Evolutionary conservation across 1,140 invertebrate genomes (phyloP), one percentile per base, ranked within the genome.

Genomic region (Cydia strobilella): DNA sequence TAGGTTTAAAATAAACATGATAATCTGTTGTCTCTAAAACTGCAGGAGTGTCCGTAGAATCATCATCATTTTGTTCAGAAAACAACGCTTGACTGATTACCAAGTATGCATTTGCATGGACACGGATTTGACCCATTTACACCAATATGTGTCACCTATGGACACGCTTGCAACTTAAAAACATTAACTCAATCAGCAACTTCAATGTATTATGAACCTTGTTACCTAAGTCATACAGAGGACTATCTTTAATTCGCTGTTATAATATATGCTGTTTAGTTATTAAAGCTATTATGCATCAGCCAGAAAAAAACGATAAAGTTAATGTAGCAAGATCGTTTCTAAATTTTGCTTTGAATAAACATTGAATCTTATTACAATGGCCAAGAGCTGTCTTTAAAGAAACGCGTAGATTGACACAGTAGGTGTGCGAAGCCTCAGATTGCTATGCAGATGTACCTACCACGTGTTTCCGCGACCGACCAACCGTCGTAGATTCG

Each of bases 71-170:
- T n/a, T 18, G n/a, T 18, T n/a, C 48, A 51, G 48, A 51, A 51
- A 48, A 48, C 12, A 13, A 51, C 42, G 42, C 42, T 3, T 13
- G 42, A 7, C 48, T 18, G 3, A 51, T 59, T 59, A 59, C 2
- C 54, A n/a, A 23, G 18, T 59, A 59, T 23, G 6, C 20, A 59
- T 59, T 23, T 59, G 20, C 54, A 12, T 59, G 20, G 54, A 23
- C 20, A 59, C 54, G 54, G 54, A 59, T 59, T 23, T 59, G 54
- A 59, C 54, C 54, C 54, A 59, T 59, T 59, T 59, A 59, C 20
- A 20, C 54, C 18, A 12, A 59, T 59, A 59, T 59, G 10, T 59
- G 54, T 59, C 54, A 59, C 15, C 54, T 23, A 23, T 59, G 20
- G 18, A 9, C 54, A 23, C 18, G 54, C 48, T 51, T 18, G 48